Evolutionary conservation across 2,113 vertebrate genomes (phyloP).

Genomic region (Dasypus novemcinctus): DNA sequence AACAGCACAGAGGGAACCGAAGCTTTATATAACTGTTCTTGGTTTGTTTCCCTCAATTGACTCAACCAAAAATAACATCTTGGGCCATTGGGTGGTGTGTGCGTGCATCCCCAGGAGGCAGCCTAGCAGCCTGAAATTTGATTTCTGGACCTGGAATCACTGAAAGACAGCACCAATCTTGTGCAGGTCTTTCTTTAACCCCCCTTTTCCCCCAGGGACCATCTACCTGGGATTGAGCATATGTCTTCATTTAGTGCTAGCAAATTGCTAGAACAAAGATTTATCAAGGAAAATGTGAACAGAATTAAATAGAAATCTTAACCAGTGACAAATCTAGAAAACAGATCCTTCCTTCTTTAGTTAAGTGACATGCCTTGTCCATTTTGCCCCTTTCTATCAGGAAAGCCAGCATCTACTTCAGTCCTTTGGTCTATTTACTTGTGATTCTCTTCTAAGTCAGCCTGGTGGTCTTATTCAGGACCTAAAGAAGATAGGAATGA

Average conservation of each 20-base stretch:
- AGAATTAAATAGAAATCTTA: neutral
- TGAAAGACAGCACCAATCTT: no score
- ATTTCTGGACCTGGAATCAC: neutral
- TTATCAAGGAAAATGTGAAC: neutral
- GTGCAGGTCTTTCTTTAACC: neutral
- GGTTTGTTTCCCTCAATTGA: constrained; percentile 35
- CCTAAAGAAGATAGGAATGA: neutral
- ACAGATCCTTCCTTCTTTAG: neutral
- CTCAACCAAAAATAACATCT: constrained; percentile 54
- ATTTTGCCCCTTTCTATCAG: neutral
- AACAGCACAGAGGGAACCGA: constrained; percentile 13
- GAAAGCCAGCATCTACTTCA: neutral
- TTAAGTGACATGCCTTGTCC: neutral
- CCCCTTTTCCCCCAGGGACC: neutral
- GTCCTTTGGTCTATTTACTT: neutral
- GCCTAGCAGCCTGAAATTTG: neutral
- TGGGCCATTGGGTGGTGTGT: neutral
- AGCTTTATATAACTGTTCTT: constrained; percentile 66
- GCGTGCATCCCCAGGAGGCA: neutral
- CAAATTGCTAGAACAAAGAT: neutral
- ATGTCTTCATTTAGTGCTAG: neutral
- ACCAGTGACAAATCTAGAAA: neutral
- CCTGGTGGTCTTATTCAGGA: neutral
- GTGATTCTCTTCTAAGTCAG: neutral
- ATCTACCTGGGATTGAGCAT: neutral